A percentile compares a stretch with the other conserved stretches of the same genome.
phyloP scores from a whole-genome alignment of 2,888 invertebrate genomes.

The Sminthurinus aureus region DNA sequence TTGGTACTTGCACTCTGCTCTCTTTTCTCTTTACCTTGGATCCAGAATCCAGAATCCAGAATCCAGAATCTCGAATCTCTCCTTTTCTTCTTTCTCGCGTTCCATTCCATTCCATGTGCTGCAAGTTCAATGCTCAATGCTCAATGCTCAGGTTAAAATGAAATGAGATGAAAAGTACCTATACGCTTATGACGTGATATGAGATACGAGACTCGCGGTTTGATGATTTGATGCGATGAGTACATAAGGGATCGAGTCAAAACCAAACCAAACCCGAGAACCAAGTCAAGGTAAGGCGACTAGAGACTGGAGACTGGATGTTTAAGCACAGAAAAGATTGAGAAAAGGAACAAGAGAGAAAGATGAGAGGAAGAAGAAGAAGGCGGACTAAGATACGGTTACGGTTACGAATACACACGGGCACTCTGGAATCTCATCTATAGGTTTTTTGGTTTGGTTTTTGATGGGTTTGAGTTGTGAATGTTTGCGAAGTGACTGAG shows the following conservation, averaged over 20 bases:
- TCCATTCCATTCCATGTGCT: not conserved
- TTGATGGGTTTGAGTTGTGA: slow-evolving; percentile 40
- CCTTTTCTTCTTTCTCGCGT: not conserved
- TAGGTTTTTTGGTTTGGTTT: slow-evolving; percentile 30
- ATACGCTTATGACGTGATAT: too few species aligned
- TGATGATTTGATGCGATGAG: not conserved
- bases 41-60: too few species aligned
- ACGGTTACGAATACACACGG: too few species aligned
- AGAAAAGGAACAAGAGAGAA: not conserved
- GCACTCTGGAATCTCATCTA: slow-evolving; percentile 40
- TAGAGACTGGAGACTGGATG: too few species aligned
- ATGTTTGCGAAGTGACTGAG: slow-evolving; percentile 40
- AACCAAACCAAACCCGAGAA: not conserved
- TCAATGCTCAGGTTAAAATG: too few species aligned
- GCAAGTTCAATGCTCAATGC: not conserved
- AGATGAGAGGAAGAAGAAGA: not conserved
- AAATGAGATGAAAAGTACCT: too few species aligned
- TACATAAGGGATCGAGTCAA: not conserved
- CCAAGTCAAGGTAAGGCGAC: too few species aligned
- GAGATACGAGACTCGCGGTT: too few species aligned
- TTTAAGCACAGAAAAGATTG: not conserved
- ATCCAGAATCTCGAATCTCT: not conserved
- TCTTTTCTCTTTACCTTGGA: too few species aligned
- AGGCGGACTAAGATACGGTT: not conserved
- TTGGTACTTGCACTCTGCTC: too few species aligned